Evolutionary conservation across 1,140 invertebrate species (phyloP), one percentile per base, ranked within the genome.

Genomic region (Lepidostoma basale): DNA sequence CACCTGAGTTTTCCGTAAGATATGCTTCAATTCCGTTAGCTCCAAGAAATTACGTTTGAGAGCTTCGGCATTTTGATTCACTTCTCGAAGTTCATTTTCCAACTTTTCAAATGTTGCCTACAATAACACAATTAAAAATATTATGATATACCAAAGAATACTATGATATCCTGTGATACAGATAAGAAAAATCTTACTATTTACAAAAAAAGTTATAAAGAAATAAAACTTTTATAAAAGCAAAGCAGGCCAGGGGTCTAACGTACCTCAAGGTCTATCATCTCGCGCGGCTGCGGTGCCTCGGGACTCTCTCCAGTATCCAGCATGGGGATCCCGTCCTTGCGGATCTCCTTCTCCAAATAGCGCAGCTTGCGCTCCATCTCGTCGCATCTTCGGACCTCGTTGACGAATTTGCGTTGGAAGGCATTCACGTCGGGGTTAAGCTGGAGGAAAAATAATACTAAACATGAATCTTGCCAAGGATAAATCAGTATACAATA

Each of bases 221-320:
- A n/a, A n/a, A n/a, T n/a, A n/a, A n/a, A n/a, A n/a, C n/a, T n/a
- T n/a, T n/a, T n/a, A n/a, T n/a, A n/a, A n/a, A n/a, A n/a, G n/a
- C n/a, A n/a, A n/a, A n/a, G n/a, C n/a, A n/a, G n/a, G n/a, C n/a
- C n/a, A n/a, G n/a, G n/a, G n/a, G n/a, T n/a, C n/a, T n/a, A n/a
- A n/a, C n/a, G n/a, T 47, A 95, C 94, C 87, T 99, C 98, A 44
- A 99, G 84, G 84, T 99, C 98, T 74, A 99, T 98, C 96, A 99
- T 99, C 83, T 99, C 98, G 58, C 97, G 86, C 0, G 98, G 97
- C 75, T 97, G 95, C 0, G 98, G 98, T 8, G 98, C 98, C 81
- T 98, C 97, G 0, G 97, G 97, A 79, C 95, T 98, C 77, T 99
- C 97, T 1, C 96, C 96, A 1, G 95, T 96, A 75, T 99, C 97